Conservation (phyloP, 2,113 vertebrate species). For the Phainopepla nitens region DNA sequence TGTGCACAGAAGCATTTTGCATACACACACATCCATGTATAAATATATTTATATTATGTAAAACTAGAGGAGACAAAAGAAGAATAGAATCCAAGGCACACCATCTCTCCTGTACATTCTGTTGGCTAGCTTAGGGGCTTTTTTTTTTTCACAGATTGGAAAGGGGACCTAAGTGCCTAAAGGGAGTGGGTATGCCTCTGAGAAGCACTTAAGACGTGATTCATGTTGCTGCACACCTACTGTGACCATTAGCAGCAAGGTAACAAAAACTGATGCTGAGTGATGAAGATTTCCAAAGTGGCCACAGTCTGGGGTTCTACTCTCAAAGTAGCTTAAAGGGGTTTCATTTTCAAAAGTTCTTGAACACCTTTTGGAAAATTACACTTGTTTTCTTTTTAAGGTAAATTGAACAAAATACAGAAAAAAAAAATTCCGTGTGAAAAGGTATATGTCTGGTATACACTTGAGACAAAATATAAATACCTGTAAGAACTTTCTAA, state of each 20-base stretch:
- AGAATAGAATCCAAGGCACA: background rate
- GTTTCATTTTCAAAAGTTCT: background rate
- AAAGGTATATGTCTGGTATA: background rate
- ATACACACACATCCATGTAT: background rate
- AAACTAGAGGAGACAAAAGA: background rate
- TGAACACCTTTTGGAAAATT: background rate
- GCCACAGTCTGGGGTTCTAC: background rate
- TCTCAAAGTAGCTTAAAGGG: background rate
- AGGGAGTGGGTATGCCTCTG: background rate
- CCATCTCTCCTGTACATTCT: background rate
- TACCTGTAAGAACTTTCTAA: background rate
- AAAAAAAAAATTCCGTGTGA: background rate
- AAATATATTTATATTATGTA: background rate
- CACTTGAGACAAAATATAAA: background rate
- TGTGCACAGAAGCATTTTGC: background rate
- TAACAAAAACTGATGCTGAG: background rate
- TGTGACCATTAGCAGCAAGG: background rate
- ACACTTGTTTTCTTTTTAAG: background rate
- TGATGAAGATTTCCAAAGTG: background rate
- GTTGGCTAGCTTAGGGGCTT: background rate
- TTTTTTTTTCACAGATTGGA: background rate
- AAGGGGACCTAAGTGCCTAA: background rate
- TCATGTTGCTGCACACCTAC: background rate
- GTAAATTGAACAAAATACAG: background rate
- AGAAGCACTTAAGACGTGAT: background rate